Percentiles rank a stretch among this genome's conserved stretches.
These are phyloP conservation scores for Mesodorylaimus sp. DNA, from an alignment of 2,888 invertebrate species.

Conservation along the genomic window DNA sequence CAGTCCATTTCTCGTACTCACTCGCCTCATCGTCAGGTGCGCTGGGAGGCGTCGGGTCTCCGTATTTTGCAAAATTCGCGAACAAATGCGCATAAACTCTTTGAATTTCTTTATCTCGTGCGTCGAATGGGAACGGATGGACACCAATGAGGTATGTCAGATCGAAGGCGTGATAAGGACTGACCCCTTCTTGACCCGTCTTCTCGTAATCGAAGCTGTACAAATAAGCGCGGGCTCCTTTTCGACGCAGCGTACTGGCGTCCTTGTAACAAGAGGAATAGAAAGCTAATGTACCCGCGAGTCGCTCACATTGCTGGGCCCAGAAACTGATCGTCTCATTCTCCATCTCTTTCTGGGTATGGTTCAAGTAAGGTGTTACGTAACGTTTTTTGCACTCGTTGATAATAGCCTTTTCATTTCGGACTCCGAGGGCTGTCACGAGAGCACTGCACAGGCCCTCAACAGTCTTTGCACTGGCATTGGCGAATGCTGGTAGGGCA, in stretches of 20 bases:
- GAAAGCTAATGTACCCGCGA: not conserved
- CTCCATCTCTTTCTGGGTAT: not conserved
- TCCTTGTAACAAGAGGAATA: slow-evolving; percentile 1
- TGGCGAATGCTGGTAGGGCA: too few relatives aligned
- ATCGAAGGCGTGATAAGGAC: slow-evolving; percentile 6
- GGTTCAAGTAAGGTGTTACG: too few relatives aligned
- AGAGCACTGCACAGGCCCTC: too few relatives aligned
- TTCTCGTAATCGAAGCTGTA: slow-evolving; percentile 9
- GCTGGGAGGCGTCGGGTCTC: slow-evolving; percentile 6
- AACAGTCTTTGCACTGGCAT: too few relatives aligned
- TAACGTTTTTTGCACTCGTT: not conserved
- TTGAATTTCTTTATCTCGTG: not conserved
- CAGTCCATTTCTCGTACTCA: not conserved
- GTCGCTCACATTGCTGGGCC: not conserved
- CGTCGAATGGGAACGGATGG: slow-evolving; percentile 7
- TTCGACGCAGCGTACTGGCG: not conserved
- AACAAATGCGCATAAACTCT: not conserved
- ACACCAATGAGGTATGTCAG: slow-evolving; percentile 7
- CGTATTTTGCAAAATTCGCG: slow-evolving; percentile 3
- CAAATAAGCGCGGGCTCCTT: not conserved
- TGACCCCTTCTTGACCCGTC: not conserved
- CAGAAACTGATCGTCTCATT: not conserved
- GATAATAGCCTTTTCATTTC: not conserved
- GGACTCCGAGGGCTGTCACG: too few relatives aligned
- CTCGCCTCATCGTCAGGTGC: not conserved